These are phyloP conservation scores for Bufo gargarizans DNA, from an alignment of 2,113 vertebrate genomes.

Conservation along the genomic window DNA sequence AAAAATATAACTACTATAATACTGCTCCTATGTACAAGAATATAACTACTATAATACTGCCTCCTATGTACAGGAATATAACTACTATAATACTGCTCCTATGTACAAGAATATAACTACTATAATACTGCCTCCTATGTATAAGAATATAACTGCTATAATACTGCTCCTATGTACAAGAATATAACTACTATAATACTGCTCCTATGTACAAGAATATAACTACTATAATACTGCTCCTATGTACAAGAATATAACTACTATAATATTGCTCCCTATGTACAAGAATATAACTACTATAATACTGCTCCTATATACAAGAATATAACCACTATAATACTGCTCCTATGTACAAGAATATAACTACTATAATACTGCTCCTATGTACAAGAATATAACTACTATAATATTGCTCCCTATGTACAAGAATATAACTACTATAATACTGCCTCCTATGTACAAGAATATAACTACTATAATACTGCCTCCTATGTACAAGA, in stretches of 20 bases:
- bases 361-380: not conserved
- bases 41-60: too few relatives aligned
- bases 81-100: not conserved
- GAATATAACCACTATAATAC: not conserved
- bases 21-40: too few relatives aligned
- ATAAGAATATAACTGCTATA: conserved; percentile 2
- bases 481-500: not conserved
- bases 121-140: not conserved
- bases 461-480: too few relatives aligned
- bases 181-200: conserved; percentile 2
- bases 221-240: conserved; percentile 1
- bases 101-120: conserved; percentile 3
- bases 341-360: not conserved
- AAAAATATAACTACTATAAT: too few relatives aligned
- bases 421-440: too few relatives aligned
- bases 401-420: conserved; percentile 4
- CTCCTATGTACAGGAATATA: not conserved
- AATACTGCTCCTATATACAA: not conserved
- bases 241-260: conserved; percentile 3
- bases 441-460: too few relatives aligned
- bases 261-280: not conserved
- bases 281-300: conserved; percentile 6
- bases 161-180: not conserved
- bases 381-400: conserved; percentile 1
- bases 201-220: too few relatives aligned